Conservation (phyloP, 2,797 vertebrate species). For the Nannoperca obscura region DNA sequence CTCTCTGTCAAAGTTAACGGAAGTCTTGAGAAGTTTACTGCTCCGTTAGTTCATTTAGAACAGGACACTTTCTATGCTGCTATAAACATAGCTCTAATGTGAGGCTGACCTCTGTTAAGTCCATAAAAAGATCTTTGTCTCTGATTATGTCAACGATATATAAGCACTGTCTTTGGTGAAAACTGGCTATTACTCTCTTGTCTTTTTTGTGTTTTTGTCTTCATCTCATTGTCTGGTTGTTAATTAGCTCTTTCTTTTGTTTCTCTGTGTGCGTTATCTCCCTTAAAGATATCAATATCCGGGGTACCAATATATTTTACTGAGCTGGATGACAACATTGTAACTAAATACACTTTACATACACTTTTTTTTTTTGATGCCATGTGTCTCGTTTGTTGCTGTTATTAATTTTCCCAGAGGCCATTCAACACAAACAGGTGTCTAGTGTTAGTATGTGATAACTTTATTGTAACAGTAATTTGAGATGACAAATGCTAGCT, state of each 20-base stretch:
- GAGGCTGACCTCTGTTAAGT: constrained; percentile 75
- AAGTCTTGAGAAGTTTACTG: constrained; percentile 79
- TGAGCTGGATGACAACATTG: neutral
- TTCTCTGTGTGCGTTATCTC: neutral
- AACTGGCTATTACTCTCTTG: constrained; percentile 6
- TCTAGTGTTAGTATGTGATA: neutral
- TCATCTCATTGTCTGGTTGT: constrained; percentile 31
- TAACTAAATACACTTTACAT: too few species aligned
- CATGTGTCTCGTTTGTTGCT: neutral
- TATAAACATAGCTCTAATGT: constrained; percentile 76
- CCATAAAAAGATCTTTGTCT: constrained; percentile 79
- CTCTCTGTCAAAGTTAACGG: constrained; percentile 63
- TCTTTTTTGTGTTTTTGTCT: constrained; percentile 20
- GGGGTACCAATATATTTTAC: neutral
- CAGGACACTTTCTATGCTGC: constrained; percentile 64
- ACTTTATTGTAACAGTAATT: neutral
- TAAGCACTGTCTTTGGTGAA: constrained; percentile 8
- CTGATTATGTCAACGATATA: constrained; percentile 76
- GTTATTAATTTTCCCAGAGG: neutral
- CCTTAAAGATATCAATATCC: constrained; percentile 12
- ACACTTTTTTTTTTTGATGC: neutral
- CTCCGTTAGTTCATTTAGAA: constrained; percentile 78
- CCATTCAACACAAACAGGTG: neutral
- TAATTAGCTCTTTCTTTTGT: constrained; percentile 22
- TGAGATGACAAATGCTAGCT: neutral